Evolutionary conservation across 2,113 vertebrate species (phyloP).

Genomic region (Xenopus tropicalis): DNA sequence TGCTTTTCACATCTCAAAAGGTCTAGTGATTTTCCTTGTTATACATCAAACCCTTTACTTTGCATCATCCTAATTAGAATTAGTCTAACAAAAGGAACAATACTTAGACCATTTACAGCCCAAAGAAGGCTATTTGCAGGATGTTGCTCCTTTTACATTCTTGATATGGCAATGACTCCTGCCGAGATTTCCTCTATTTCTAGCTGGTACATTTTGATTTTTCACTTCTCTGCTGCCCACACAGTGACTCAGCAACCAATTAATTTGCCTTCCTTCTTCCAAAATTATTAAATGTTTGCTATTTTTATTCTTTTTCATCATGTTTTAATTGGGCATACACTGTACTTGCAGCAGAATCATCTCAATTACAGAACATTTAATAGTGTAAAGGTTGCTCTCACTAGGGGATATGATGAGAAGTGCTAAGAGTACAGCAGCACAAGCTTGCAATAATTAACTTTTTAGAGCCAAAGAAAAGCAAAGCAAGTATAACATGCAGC

Average conservation of each 20-base stretch:
- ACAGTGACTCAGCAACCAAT: conserved; percentile 1
- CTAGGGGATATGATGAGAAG: background rate
- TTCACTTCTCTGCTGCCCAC: background rate
- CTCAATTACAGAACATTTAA: conserved; percentile 3
- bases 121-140: background rate
- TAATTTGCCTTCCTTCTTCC: background rate
- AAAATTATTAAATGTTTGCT: background rate
- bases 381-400: background rate
- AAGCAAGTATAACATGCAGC: too few relatives aligned
- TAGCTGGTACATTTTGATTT: background rate
- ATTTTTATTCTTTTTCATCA: conserved; percentile 3
- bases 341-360: conserved; percentile 3
- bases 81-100: background rate
- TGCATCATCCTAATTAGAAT: background rate
- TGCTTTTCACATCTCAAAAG: background rate
- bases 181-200: background rate
- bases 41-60: background rate
- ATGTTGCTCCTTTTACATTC: background rate
- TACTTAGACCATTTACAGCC: background rate
- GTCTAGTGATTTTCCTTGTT: background rate
- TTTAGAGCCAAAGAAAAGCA: background rate
- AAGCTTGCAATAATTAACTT: background rate
- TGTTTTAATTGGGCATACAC: background rate
- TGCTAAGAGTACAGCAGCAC: background rate
- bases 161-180: background rate